Conservation (phyloP, 2,888 invertebrate species). For the Dendrolimus pini region DNA sequence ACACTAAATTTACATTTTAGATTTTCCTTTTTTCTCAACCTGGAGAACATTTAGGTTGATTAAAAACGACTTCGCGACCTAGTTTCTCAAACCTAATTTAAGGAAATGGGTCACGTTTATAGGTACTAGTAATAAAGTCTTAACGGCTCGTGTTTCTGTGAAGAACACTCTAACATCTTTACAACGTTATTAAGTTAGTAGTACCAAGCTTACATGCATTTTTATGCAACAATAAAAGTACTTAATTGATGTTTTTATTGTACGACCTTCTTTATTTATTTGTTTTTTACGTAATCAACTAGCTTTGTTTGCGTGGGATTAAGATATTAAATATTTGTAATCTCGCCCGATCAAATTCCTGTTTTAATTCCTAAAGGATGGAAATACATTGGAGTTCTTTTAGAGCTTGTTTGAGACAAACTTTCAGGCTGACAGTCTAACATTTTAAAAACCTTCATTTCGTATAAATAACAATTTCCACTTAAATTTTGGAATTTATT, state of each 20-base stretch:
- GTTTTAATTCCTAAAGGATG: too few species aligned
- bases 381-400: too few species aligned
- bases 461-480: too few species aligned
- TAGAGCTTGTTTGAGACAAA: too few species aligned
- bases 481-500: too few species aligned
- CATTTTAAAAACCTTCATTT: too few species aligned
- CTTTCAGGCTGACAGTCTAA: too few species aligned
- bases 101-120: conserved; percentile 12
- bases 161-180: neutral
- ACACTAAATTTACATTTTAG: too few species aligned
- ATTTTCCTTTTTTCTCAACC: neutral
- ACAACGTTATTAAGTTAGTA: neutral
- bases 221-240: neutral
- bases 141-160: neutral
- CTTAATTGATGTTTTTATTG: neutral
- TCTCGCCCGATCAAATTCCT: too few species aligned
- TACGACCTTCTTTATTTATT: neutral
- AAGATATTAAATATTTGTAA: too few species aligned
- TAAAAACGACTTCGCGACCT: conserved; percentile 5
- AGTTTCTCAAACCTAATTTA: conserved; percentile 10
- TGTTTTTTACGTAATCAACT: too few species aligned
- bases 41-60: neutral
- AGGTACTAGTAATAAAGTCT: conserved; percentile 5
- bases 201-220: neutral
- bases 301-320: too few species aligned